Evolutionary conservation across 2,113 vertebrate species (phyloP), one percentile per base, ranked within the genome.

Genomic region (Lepus americanus): DNA sequence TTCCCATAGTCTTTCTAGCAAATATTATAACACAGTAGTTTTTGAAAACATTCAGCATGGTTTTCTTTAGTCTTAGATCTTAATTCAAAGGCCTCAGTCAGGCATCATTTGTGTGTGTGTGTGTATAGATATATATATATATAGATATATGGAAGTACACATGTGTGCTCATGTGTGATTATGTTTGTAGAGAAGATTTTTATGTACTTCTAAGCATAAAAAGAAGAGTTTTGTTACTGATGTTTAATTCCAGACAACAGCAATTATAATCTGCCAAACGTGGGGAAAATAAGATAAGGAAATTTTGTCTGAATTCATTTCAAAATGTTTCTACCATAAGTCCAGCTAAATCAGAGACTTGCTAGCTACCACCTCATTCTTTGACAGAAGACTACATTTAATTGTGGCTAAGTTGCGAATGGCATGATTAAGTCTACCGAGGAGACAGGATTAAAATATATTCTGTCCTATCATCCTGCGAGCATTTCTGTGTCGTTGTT

Each of bases 11-110:
- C 36, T 95, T 97, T 53, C 25, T 79, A 84, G 51, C 36, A 97
- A 97, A 94, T 94, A 90, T 89, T 94, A 59, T 36, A 95, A 76
- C 31, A 89, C 61, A 96, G 66, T 51, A 51, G 2, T 23, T 16
- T 31, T 93, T 84, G 44, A 96, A 97, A 87, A 86, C 87, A 87
- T 79, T 85, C 16, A 79, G 94, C 69, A 29, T 80, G 6, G 6
- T 96, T 98, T 97, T 92, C 76, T 96, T 89, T 33, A 39, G 61
- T 84, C 27, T 76, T 76, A 20, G 17, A 72, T 94, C 23, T 63
- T 78, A 14, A 25, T 74, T 94, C 77, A 64, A 93, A 33, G 92
- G 80, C 1, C 93, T 94, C 89, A 10, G n/a, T 22, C 25, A 70
- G 72, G 95, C 61, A 67, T 61, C 88, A 96, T 92, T 55, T 76